These are phyloP conservation scores for Callipepla squamata DNA, from an alignment of 2,113 vertebrate genomes.

Conservation along the genomic window DNA sequence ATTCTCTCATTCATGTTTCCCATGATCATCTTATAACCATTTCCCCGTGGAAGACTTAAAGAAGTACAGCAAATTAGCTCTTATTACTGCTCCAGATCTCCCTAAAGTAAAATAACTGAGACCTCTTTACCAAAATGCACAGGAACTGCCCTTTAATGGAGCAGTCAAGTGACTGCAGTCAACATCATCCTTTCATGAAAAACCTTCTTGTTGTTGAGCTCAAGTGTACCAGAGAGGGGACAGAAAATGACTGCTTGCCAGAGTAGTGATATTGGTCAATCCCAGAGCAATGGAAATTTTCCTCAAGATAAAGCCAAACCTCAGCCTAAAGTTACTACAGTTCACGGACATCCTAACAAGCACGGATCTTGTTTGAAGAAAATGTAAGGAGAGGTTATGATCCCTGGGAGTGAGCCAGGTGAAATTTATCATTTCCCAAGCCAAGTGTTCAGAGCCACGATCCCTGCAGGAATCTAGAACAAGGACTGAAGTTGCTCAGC, in stretches of 20 bases:
- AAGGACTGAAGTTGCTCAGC: constrained; percentile 6
- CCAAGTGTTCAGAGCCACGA: background rate
- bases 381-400: background rate
- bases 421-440: constrained; percentile 12
- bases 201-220: background rate
- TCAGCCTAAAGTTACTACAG: constrained; percentile 39
- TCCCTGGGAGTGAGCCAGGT: background rate
- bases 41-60: background rate
- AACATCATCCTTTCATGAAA: background rate
- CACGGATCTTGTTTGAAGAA: background rate
- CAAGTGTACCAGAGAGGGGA: background rate
- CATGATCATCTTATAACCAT: background rate
- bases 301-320: constrained; percentile 51
- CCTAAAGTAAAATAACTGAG: background rate
- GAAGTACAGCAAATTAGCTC: background rate
- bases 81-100: background rate
- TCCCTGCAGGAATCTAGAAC: constrained; percentile 7
- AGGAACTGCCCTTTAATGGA: background rate
- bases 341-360: constrained; percentile 7
- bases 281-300: constrained; percentile 44
- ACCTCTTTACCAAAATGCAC: background rate
- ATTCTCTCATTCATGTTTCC: background rate
- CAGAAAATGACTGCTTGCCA: constrained; percentile 1
- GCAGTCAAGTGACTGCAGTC: background rate
- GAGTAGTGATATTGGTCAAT: background rate